These are phyloP conservation scores for Drosophila watanabei DNA, from an alignment of 1,140 invertebrate genomes.

Conservation along the genomic window DNA sequence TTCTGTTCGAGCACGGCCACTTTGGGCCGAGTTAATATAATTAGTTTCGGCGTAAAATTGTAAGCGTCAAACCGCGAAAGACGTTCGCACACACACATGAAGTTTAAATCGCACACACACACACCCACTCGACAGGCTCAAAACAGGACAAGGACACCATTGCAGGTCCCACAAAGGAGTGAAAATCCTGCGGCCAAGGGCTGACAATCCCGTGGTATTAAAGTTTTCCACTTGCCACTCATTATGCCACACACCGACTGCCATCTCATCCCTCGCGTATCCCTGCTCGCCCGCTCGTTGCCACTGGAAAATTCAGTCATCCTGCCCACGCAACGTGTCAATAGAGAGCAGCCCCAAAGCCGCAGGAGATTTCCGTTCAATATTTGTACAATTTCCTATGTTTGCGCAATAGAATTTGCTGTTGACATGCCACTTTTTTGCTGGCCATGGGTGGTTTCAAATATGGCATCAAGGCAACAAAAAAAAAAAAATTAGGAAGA, in stretches of 20 bases:
- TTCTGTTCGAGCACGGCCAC: conserved; percentile 56
- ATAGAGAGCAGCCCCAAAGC: conserved; percentile 50
- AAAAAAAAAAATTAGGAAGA: neutral
- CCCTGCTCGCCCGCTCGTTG: neutral
- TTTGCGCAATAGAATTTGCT: conserved; percentile 73
- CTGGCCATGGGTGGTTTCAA: conserved; percentile 3
- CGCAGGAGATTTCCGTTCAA: conserved; percentile 80
- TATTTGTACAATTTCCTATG: conserved; percentile 79
- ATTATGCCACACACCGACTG: conserved; percentile 36
- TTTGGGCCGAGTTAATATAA: conserved; percentile 71
- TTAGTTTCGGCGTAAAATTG: conserved; percentile 81
- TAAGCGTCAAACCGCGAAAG: conserved; percentile 66
- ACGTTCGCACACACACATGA: conserved; percentile 29
- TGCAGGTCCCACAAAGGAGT: conserved; percentile 57
- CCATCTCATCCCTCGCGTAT: conserved; percentile 1
- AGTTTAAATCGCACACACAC: conserved; percentile 13
- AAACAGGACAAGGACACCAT: conserved; percentile 50
- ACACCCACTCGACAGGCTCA: conserved; percentile 3
- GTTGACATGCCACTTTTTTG: conserved; percentile 48
- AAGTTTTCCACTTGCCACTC: conserved; percentile 54
- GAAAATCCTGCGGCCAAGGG: conserved; percentile 56
- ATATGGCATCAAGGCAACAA: neutral
- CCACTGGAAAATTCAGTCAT: conserved; percentile 34
- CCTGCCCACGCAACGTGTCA: conserved; percentile 35
- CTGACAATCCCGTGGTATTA: conserved; percentile 46